Percentiles rank a stretch among this genome's conserved stretches.
Conservation (phyloP, 2,113 vertebrate genomes). For the Sturnira hondurensis region DNA sequence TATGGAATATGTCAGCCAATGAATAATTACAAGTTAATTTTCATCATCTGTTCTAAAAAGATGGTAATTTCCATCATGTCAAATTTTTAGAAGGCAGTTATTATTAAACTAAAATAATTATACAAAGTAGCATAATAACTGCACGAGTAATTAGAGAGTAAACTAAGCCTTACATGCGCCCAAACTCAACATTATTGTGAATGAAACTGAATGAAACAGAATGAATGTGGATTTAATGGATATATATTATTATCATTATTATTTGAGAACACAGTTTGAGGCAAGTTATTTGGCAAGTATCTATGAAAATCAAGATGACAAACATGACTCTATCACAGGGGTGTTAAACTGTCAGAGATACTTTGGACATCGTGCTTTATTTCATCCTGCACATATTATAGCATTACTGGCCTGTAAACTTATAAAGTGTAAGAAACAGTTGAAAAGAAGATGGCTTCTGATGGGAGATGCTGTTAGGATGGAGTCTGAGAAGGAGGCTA, state of each 20-base stretch:
- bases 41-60: slow-evolving; percentile 14
- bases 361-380: not conserved
- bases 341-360: not conserved
- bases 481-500: not conserved
- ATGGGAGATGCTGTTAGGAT: not conserved
- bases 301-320: not conserved
- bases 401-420: not conserved
- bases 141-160: not conserved
- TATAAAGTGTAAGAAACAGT: not conserved
- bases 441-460: not conserved
- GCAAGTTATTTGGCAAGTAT: not conserved
- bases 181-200: not conserved
- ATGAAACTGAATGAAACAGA: not conserved
- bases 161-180: not conserved
- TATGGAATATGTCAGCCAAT: not conserved
- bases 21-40: slow-evolving; percentile 51
- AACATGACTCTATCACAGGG: not conserved
- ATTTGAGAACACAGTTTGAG: not conserved
- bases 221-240: not conserved
- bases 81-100: slow-evolving; percentile 24
- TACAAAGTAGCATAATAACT: not conserved
- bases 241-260: not conserved
- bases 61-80: slow-evolving; percentile 26
- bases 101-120: slow-evolving; percentile 50
- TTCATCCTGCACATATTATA: not conserved